Evolutionary conservation across 2,113 vertebrate genomes (phyloP).

Genomic region (Prochilodus magdalenae): DNA sequence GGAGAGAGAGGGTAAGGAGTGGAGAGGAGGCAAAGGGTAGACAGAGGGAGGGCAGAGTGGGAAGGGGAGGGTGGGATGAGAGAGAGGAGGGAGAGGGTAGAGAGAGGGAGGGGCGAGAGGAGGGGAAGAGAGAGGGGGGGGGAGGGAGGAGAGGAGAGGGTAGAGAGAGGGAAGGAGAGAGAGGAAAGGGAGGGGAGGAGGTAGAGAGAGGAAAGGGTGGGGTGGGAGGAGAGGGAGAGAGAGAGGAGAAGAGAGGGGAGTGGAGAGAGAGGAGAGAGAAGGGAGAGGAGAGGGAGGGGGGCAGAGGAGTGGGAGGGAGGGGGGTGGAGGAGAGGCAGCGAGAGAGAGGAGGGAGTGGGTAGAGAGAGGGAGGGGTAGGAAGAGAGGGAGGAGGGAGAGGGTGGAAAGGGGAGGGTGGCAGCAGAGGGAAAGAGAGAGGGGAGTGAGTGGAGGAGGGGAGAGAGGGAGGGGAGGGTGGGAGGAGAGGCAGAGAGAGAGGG

Average conservation of each 20-base stretch:
- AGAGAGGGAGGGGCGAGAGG: not conserved
- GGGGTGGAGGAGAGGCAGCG: slow-evolving; percentile 9
- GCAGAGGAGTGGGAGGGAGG: not conserved
- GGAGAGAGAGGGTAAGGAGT: slow-evolving; percentile 5
- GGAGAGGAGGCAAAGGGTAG: not conserved
- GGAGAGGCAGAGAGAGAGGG: slow-evolving; percentile 32
- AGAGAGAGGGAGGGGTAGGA: slow-evolving; percentile 26
- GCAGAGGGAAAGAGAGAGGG: not conserved
- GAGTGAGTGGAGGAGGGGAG: too few species aligned
- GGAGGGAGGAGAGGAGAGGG: slow-evolving; percentile 16
- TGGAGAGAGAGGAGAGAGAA: slow-evolving; percentile 33
- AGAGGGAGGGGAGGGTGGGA: slow-evolving; percentile 32
- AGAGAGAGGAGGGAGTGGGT: too few species aligned
- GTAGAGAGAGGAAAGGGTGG: not conserved
- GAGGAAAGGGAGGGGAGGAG: slow-evolving; percentile 22
- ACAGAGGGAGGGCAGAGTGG: slow-evolving; percentile 24
- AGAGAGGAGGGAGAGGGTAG: not conserved
- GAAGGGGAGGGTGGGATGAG: too few species aligned
- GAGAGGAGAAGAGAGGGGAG: slow-evolving; percentile 26
- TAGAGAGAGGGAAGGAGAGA: slow-evolving; percentile 39
- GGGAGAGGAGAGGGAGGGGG: slow-evolving; percentile 28
- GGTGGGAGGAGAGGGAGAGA: slow-evolving; percentile 19
- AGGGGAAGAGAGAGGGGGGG: slow-evolving; percentile 23
- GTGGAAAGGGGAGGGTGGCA: slow-evolving; percentile 28
- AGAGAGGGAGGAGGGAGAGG: slow-evolving; percentile 37